These are phyloP conservation scores for Platycercus adscitus DNA, from an alignment of 2,113 vertebrate genomes.

Conservation along the genomic window DNA sequence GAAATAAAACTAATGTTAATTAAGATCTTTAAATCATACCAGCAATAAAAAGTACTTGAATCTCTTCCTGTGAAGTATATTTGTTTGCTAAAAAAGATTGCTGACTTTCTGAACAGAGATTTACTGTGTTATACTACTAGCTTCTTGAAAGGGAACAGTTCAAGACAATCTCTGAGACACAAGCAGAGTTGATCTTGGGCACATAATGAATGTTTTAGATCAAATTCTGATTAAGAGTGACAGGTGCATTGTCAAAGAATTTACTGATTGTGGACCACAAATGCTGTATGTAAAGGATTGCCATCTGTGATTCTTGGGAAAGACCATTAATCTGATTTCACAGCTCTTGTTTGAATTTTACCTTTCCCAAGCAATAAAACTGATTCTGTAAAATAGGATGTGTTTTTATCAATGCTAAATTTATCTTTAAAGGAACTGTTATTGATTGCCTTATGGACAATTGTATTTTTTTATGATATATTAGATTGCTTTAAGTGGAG, in stretches of 20 bases:
- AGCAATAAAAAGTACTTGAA: background rate
- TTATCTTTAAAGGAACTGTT: background rate
- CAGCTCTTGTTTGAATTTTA: background rate
- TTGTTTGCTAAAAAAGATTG: background rate
- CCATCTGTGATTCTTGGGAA: background rate
- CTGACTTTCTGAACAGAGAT: background rate
- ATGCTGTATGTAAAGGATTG: background rate
- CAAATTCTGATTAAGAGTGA: background rate
- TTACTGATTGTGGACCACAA: background rate
- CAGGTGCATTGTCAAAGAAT: background rate
- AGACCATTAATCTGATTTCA: background rate
- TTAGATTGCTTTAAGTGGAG: background rate
- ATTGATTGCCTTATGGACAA: background rate
- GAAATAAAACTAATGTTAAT: conserved; percentile 27
- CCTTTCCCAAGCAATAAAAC: background rate
- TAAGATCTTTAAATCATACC: conserved; percentile 16
- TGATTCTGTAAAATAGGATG: background rate
- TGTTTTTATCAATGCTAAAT: background rate
- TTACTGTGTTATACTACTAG: background rate
- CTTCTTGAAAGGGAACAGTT: background rate
- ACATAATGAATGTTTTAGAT: background rate
- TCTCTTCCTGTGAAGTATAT: background rate
- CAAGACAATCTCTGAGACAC: background rate
- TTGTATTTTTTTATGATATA: background rate
- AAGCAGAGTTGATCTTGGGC: background rate